phyloP scores from a whole-genome alignment of 2,888 invertebrate species.

The Oscheius sp. region DNA sequence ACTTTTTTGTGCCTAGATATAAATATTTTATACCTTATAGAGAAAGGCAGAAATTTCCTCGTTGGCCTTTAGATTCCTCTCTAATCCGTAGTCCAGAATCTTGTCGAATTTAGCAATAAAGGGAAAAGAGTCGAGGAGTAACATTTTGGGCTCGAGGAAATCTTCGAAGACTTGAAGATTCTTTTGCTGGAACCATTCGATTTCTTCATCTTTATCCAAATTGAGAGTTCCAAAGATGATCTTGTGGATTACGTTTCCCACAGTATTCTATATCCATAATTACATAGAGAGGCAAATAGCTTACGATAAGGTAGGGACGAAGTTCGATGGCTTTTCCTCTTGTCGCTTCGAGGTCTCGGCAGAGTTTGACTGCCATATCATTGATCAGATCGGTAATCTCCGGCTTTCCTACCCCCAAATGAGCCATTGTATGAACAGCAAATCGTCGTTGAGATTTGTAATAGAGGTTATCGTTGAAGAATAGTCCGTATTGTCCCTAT shows the following conservation, averaged over 20 bases:
- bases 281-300: neutral
- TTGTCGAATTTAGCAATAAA: conserved; percentile 44
- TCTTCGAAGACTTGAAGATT: conserved; percentile 37
- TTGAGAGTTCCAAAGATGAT: conserved; percentile 47
- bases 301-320: conserved; percentile 39
- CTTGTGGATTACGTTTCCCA: conserved; percentile 51
- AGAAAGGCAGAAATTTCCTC: conserved; percentile 41
- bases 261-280: conserved; percentile 25
- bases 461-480: conserved; percentile 50
- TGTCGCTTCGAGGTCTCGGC: conserved; percentile 31
- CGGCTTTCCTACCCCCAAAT: conserved; percentile 42
- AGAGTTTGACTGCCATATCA: conserved; percentile 37
- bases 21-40: too few species aligned
- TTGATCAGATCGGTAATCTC: conserved; percentile 35
- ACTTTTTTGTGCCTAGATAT: too few species aligned
- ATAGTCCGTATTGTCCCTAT: conserved; percentile 44
- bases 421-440: conserved; percentile 45
- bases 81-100: conserved; percentile 38
- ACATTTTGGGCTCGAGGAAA: conserved; percentile 46
- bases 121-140: conserved; percentile 46
- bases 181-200: conserved; percentile 42
- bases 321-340: conserved; percentile 37
- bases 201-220: conserved; percentile 43
- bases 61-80: conserved; percentile 40
- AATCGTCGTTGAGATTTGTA: conserved; percentile 50